Base-by-base conservation (phyloP, 2,113 vertebrate genomes). In the Haemorhous mexicanus region DNA sequence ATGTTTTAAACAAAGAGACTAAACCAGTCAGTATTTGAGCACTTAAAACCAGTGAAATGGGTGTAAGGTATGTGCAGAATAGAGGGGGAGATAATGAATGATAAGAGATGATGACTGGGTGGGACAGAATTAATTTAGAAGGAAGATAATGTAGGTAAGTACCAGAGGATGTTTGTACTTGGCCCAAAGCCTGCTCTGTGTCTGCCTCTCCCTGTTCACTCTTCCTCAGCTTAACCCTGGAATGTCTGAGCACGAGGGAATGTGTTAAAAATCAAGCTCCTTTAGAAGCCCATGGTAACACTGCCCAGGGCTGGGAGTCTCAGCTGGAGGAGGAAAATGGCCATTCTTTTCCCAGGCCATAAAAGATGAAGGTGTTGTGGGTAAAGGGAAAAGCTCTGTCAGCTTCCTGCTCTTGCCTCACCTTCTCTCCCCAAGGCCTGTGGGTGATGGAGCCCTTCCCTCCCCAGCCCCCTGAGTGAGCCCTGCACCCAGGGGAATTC, bases 261-360 rank as follows among this genome's bases (percentile, higher is more conserved):
- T 39, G 39, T 39, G 46, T 23, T 43, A 23, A 75, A 53, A 63
- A 63, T 7, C 50, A 37, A 1, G 33, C 26, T 64, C 21, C 41
- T 68, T 12, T 2, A 52, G 13, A 27, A 26, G 11, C 49, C 37
- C 21, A 1, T 0, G 27, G 33, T 4, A 17, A 7, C 43, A 9
- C 17, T 59, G 72, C 83, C 35, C 53, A 4, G 24, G 11, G 15
- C 1, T 20, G 28, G n/a, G 6, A 16, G 33, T 12, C 27, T 33
- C 44, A 63, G 10, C 61, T n/a, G 58, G 3, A 35, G 43, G 22
- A 86, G 52, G 37, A 27, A 49, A 58, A 46, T 3, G 6, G 41
- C 41, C 16, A 43, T 43, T 33, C 49, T 37, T 10, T 32, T 26
- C 4, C 1, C 9, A 13, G 3, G 30, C 58, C 27, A 0, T 7